These are phyloP conservation scores for Sclerurus mexicanus DNA, from an alignment of 2,113 vertebrate genomes.

Conservation along the genomic window DNA sequence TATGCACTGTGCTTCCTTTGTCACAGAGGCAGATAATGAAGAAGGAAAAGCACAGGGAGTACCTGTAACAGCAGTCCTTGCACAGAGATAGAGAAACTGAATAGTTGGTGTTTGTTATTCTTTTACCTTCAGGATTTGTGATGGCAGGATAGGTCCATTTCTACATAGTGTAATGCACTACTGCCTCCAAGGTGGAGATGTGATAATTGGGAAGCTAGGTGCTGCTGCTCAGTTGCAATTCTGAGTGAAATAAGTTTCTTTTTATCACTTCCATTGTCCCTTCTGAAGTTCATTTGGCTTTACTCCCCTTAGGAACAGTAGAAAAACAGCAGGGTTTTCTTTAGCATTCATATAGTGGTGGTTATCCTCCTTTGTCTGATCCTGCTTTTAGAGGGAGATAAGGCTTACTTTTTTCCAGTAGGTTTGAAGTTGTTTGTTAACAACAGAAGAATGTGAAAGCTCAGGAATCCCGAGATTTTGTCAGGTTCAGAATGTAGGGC, in stretches of 20 bases:
- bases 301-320: background rate
- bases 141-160: background rate
- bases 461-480: background rate
- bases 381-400: background rate
- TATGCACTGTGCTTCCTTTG: background rate
- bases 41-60: background rate
- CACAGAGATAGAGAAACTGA: background rate
- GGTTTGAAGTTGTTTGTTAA: conserved; percentile 1
- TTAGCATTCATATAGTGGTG: background rate
- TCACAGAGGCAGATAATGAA: background rate
- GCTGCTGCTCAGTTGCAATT: background rate
- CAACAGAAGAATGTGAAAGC: background rate
- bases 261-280: background rate
- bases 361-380: conserved; percentile 18
- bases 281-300: conserved; percentile 1
- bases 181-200: background rate
- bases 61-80: background rate
- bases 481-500: background rate
- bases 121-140: background rate
- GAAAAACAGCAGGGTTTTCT: conserved; percentile 15
- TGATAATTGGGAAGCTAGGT: background rate
- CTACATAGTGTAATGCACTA: background rate
- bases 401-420: background rate
- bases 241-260: conserved; percentile 10
- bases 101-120: background rate